Evolutionary conservation across 2,888 invertebrate genomes (phyloP).

Genomic region (Scaptomyza cyrtandrae): DNA sequence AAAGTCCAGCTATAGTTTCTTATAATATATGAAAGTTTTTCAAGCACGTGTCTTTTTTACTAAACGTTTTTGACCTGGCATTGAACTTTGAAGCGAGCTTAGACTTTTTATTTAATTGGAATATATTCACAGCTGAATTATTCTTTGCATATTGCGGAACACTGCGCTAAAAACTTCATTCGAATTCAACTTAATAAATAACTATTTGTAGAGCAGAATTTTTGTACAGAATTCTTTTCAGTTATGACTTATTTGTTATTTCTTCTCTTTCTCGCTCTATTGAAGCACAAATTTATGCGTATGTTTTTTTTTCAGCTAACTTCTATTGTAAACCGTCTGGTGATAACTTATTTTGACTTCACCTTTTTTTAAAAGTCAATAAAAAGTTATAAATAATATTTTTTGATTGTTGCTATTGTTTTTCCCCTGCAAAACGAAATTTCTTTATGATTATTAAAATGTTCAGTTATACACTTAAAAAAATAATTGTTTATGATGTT

Average conservation of each 20-base stretch:
- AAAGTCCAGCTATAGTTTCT: background rate
- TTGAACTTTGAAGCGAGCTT: background rate
- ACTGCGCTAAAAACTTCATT: background rate
- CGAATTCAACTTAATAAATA: background rate
- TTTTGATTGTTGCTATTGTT: constrained; percentile 21
- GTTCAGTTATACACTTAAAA: constrained; percentile 13
- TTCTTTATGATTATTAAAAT: constrained; percentile 13
- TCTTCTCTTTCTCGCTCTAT: background rate
- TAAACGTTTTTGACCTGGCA: background rate
- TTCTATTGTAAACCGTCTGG: constrained; percentile 6
- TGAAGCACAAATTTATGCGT: constrained; percentile 11
- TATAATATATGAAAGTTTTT: background rate
- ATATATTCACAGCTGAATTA: too few species aligned
- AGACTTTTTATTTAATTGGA: background rate
- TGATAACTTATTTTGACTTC: constrained; percentile 30
- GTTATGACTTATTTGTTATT: constrained; percentile 9
- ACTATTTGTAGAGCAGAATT: background rate
- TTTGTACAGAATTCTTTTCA: background rate
- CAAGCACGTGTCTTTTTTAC: background rate
- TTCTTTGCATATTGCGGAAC: background rate
- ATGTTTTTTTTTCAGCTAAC: constrained; percentile 2
- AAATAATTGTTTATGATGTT: background rate
- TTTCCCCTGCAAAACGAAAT: constrained; percentile 23
- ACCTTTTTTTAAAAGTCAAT: constrained; percentile 44
- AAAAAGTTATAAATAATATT: constrained; percentile 58